Conservation (phyloP, 2,797 vertebrate genomes). For the Sciurus carolinensis region DNA sequence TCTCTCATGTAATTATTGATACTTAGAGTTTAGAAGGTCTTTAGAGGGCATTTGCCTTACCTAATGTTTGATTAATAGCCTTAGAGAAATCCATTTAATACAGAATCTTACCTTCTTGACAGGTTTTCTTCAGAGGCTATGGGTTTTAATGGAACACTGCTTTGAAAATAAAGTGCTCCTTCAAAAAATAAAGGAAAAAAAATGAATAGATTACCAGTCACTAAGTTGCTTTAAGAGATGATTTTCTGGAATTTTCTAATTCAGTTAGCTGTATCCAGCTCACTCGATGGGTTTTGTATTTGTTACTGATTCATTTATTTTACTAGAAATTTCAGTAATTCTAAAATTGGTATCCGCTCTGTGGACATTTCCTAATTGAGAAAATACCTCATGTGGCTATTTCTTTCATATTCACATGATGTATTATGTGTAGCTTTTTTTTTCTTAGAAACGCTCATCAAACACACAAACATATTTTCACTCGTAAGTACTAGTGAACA, state of each 20-base stretch:
- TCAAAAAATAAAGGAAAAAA: background rate
- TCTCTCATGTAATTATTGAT: background rate
- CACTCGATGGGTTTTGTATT: background rate
- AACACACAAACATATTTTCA: background rate
- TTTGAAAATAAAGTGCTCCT: background rate
- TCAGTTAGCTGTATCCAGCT: background rate
- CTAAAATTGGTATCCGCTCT: too few relatives aligned
- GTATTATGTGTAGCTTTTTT: background rate
- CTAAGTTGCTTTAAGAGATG: background rate
- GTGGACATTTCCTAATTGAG: background rate
- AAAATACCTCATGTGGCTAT: background rate
- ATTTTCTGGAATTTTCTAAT: background rate
- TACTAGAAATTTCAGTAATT: background rate
- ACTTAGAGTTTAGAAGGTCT: background rate
- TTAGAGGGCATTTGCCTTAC: background rate
- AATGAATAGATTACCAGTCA: background rate
- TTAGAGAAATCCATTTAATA: background rate
- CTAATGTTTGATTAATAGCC: background rate
- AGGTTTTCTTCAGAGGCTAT: too few relatives aligned
- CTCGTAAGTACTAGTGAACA: background rate
- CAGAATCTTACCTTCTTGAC: background rate
- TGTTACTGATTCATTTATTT: background rate
- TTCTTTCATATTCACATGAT: background rate
- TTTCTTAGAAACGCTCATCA: background rate
- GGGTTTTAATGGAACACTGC: background rate